A percentile compares a stretch with the other conserved stretches of the same genome.
phyloP scores from a whole-genome alignment of 2,888 invertebrate genomes.

The Busseola fusca region DNA sequence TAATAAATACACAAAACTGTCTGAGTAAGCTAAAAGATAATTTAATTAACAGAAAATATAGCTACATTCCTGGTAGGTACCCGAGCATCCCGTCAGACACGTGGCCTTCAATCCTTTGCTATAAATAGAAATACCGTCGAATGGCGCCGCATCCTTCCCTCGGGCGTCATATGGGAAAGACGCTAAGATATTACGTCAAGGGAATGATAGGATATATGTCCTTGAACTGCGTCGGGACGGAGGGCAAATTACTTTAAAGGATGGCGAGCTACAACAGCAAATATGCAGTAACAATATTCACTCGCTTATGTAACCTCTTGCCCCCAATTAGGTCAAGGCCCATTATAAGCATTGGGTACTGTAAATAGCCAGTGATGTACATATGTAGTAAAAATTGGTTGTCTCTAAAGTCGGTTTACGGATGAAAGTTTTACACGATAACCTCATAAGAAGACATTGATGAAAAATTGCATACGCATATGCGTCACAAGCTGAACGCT shows the following conservation, averaged over 20 bases:
- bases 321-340: background rate
- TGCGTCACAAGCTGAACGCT: too few species aligned
- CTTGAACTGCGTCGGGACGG: slow-evolving; percentile 26
- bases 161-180: slow-evolving; percentile 23
- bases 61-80: background rate
- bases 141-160: slow-evolving; percentile 20
- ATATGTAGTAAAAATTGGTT: background rate
- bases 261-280: background rate
- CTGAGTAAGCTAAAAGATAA: background rate
- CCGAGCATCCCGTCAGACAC: background rate
- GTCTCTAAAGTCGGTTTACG: too few species aligned
- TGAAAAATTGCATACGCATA: too few species aligned
- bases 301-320: background rate
- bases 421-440: too few species aligned
- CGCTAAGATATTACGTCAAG: slow-evolving; percentile 22
- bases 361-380: background rate
- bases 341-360: background rate
- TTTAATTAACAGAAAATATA: slow-evolving; percentile 14
- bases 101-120: slow-evolving; percentile 23
- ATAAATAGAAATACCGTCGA: slow-evolving; percentile 29
- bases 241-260: slow-evolving; percentile 8
- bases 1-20: background rate
- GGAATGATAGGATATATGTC: background rate
- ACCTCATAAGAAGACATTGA: too few species aligned
- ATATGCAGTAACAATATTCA: background rate